Evolutionary conservation across 2,113 vertebrate genomes (phyloP).

Genomic region (Symphodus melops): DNA sequence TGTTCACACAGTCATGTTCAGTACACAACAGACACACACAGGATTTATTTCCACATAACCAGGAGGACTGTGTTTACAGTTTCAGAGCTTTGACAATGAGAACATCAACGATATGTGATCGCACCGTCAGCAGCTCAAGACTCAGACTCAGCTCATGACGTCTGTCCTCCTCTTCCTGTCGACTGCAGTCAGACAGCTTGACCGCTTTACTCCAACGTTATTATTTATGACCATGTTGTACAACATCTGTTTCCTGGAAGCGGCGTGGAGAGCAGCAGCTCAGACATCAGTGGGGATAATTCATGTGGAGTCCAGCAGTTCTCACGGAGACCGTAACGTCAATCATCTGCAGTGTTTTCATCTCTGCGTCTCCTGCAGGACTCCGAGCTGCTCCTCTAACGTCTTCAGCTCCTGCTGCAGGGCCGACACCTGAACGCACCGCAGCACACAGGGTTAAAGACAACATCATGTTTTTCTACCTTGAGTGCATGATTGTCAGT

Average conservation of each 20-base stretch:
- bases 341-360: neutral
- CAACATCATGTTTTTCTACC: neutral
- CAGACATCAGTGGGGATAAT: neutral
- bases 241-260: neutral
- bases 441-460: neutral
- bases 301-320: neutral
- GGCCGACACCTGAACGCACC: constrained; percentile 67
- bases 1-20: no score
- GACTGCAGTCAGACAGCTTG: neutral
- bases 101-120: neutral
- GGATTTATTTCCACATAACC: no score
- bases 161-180: neutral
- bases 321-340: neutral
- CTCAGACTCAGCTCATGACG: neutral
- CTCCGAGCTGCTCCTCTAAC: constrained; percentile 74
- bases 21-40: no score
- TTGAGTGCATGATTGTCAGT: no score
- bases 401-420: constrained; percentile 77
- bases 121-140: no score
- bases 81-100: neutral
- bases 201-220: neutral
- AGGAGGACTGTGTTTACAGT: neutral
- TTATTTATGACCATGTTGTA: neutral
- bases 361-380: constrained; percentile 44
- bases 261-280: neutral